Conservation (phyloP, 2,113 vertebrate genomes). For the Microtus richardsoni region DNA sequence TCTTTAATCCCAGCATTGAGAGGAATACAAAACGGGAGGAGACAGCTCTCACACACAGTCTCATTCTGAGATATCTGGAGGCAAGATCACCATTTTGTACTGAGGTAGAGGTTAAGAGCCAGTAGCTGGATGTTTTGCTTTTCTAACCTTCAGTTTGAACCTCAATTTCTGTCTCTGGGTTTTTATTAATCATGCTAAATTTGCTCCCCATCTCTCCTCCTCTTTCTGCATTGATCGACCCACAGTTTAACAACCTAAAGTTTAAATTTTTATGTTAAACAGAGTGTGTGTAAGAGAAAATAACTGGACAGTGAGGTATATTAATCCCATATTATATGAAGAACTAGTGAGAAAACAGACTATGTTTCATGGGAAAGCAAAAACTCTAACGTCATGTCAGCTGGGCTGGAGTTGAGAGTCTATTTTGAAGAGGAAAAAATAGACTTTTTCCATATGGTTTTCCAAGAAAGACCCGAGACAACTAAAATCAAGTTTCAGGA, state of each 20-base stretch:
- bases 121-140: too few species aligned
- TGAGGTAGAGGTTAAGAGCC: too few species aligned
- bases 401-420: neutral
- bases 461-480: neutral
- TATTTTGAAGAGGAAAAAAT: neutral
- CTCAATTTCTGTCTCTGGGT: too few species aligned
- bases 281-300: conserved; percentile 31
- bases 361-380: conserved; percentile 18
- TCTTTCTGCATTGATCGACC: neutral
- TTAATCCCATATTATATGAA: neutral
- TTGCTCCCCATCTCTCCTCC: neutral
- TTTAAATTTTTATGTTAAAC: conserved; percentile 9
- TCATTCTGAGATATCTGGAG: too few species aligned
- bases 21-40: too few species aligned
- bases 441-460: neutral
- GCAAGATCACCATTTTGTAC: too few species aligned
- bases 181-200: too few species aligned
- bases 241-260: neutral
- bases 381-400: neutral
- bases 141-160: too few species aligned
- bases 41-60: too few species aligned
- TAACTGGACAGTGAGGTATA: neutral
- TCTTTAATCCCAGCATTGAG: too few species aligned
- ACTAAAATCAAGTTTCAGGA: neutral
- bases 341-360: conserved; percentile 38